These are phyloP conservation scores for Actias luna DNA, from an alignment of 2,888 invertebrate genomes.

Conservation along the genomic window DNA sequence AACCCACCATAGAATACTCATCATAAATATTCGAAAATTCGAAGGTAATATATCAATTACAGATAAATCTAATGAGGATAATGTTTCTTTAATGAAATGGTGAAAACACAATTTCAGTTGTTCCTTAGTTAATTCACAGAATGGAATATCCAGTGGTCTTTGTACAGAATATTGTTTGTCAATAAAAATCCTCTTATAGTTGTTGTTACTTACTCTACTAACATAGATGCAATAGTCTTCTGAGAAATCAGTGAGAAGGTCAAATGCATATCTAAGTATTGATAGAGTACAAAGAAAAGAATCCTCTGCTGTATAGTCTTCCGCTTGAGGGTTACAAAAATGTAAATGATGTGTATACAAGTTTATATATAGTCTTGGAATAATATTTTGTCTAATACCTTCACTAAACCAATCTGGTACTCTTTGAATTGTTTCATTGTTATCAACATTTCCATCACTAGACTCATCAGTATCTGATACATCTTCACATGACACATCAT, in stretches of 20 bases:
- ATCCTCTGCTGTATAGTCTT: constrained; percentile 83
- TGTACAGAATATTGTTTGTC: constrained; percentile 45
- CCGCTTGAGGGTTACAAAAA: constrained; percentile 87
- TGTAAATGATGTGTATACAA: constrained; percentile 84
- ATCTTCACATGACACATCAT: constrained; percentile 38
- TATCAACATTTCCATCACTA: constrained; percentile 28
- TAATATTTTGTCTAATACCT: constrained; percentile 81
- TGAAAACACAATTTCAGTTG: constrained; percentile 64
- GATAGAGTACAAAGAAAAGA: constrained; percentile 82
- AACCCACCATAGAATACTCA: constrained; percentile 83
- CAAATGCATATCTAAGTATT: constrained; percentile 83
- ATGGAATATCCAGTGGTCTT: constrained; percentile 45
- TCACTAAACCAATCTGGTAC: constrained; percentile 85
- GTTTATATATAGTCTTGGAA: constrained; percentile 86
- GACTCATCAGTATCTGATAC: constrained; percentile 30
- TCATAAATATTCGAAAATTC: constrained; percentile 82
- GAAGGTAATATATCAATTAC: constrained; percentile 72
- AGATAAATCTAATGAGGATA: constrained; percentile 56
- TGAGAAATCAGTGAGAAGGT: constrained; percentile 65
- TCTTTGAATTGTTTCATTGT: constrained; percentile 42
- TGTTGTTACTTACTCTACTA: constrained; percentile 54
- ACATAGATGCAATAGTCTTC: constrained; percentile 61
- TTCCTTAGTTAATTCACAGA: constrained; percentile 46
- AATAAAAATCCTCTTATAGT: constrained; percentile 53
- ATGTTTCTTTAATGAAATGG: constrained; percentile 67